phyloP scores from a whole-genome alignment of 1,140 invertebrate species.

The Dendrolimus punctatus region DNA sequence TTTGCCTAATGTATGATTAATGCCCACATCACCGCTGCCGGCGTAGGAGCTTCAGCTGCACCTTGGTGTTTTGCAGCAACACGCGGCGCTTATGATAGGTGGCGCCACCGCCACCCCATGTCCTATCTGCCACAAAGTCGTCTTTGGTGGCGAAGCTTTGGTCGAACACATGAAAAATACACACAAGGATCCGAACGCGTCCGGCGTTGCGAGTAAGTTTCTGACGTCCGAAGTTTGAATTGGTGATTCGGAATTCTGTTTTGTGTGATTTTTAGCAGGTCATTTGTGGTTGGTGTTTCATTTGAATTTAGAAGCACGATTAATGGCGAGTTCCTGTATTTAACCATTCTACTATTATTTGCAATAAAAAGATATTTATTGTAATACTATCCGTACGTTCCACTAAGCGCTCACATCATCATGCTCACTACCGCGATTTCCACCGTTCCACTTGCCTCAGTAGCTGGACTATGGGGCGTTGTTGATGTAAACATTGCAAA shows the following conservation, averaged over 20 bases:
- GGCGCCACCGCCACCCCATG: constrained; percentile 92
- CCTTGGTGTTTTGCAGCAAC: constrained; percentile 93
- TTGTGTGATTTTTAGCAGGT: no score
- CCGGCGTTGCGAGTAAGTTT: constrained; percentile 91
- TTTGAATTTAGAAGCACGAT: no score
- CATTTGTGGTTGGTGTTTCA: no score
- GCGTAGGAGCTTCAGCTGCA: constrained; percentile 87
- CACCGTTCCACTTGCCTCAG: no score
- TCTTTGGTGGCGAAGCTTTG: constrained; percentile 90
- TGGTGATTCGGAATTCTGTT: constrained; percentile 3
- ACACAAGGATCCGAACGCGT: constrained; percentile 92
- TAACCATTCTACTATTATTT: no score
- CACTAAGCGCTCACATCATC: no score
- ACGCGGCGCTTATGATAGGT: constrained; percentile 90
- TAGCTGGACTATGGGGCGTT: no score
- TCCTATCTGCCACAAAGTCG: constrained; percentile 94
- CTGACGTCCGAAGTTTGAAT: constrained; percentile 31
- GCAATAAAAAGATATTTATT: no score
- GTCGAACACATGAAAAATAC: constrained; percentile 97
- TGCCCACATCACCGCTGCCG: constrained; percentile 58
- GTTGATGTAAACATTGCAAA: no score
- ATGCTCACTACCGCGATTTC: no score
- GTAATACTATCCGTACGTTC: no score
- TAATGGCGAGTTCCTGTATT: no score
- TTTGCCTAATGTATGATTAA: constrained; percentile 49